Conservation (phyloP, 2,888 invertebrate genomes). For the Dendrolimus houi region DNA sequence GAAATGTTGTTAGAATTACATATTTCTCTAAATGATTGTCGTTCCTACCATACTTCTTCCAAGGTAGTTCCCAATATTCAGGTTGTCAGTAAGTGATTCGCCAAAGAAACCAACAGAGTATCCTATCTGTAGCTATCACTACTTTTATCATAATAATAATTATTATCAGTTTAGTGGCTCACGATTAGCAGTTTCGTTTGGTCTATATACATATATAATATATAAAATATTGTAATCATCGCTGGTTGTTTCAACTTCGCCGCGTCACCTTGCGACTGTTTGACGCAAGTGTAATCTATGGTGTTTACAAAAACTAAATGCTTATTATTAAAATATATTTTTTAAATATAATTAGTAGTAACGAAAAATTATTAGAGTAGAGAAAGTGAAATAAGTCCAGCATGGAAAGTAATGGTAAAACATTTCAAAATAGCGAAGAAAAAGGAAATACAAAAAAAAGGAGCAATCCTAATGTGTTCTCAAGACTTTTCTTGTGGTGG, state of each 20-base stretch:
- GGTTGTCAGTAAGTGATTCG: too few species aligned
- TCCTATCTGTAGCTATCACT: background rate
- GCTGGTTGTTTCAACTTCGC: background rate
- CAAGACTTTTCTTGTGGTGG: constrained; percentile 63
- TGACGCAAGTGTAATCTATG: background rate
- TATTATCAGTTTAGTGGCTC: constrained; percentile 19
- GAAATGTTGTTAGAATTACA: too few species aligned
- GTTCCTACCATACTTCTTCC: too few species aligned
- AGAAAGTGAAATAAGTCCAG: constrained; percentile 6
- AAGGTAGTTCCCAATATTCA: too few species aligned
- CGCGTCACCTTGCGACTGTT: background rate
- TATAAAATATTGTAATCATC: background rate
- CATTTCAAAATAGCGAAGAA: constrained; percentile 3
- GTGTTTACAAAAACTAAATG: background rate
- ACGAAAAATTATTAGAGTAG: constrained; percentile 5
- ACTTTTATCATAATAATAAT: constrained; percentile 9
- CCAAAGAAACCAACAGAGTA: too few species aligned
- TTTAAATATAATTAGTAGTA: background rate
- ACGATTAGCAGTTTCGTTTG: constrained; percentile 10
- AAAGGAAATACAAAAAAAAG: constrained; percentile 15
- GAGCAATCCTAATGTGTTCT: constrained; percentile 49
- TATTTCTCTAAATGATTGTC: too few species aligned
- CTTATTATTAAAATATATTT: background rate
- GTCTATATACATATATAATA: background rate
- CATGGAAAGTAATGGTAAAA: constrained; percentile 3